These are phyloP conservation scores for Lichenostomus cassidix DNA, from an alignment of 2,113 vertebrate genomes.

Conservation along the genomic window DNA sequence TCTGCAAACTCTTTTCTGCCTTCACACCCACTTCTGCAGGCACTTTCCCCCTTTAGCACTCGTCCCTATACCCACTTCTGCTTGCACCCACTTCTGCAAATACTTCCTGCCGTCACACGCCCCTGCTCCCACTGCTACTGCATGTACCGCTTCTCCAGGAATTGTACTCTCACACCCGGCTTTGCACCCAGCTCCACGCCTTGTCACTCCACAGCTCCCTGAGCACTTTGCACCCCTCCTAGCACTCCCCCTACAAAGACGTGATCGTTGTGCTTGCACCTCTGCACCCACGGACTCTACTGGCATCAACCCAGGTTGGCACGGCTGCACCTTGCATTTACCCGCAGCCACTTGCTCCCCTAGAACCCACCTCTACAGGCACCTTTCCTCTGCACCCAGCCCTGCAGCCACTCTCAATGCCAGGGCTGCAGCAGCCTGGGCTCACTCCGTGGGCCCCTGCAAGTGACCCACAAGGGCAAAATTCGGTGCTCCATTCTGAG, in stretches of 20 bases:
- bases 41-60: background rate
- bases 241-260: background rate
- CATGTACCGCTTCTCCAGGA: background rate
- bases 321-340: no score
- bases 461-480: background rate
- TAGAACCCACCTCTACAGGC: background rate
- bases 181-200: background rate
- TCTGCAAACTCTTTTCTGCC: background rate
- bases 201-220: background rate
- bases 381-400: background rate
- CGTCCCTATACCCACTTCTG: background rate
- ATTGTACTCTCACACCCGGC: background rate
- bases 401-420: background rate
- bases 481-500: background rate
- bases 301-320: no score
- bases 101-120: background rate
- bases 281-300: background rate
- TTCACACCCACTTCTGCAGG: background rate
- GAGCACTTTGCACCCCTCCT: background rate
- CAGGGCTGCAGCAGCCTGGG: background rate
- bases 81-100: background rate
- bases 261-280: background rate
- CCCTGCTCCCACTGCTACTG: background rate
- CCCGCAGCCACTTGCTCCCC: background rate
- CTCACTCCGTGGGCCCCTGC: no score